A percentile compares a stretch with the other conserved stretches of the same genome.
Evolutionary conservation across 2,797 vertebrate genomes (phyloP).

Genomic region (Periophthalmus magnuspinnatus): DNA sequence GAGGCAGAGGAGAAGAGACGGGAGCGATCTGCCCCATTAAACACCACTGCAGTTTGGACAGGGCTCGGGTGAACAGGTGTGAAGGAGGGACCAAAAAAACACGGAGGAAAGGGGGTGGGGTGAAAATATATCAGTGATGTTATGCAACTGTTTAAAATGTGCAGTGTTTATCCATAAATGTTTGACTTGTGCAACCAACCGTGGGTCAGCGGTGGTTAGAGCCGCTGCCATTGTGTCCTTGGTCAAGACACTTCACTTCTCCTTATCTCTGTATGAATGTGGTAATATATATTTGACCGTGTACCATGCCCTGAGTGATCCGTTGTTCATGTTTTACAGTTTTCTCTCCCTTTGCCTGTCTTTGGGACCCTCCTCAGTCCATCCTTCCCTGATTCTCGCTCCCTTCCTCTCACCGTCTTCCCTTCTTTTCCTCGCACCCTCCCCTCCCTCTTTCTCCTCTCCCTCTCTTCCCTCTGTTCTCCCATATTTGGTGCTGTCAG

Average conservation of each 20-base stretch:
- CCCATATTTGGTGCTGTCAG: slow-evolving; percentile 35
- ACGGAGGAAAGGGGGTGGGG: not conserved
- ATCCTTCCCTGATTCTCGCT: too few species aligned
- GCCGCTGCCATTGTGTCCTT: not conserved
- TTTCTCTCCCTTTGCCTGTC: too few species aligned
- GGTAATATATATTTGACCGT: too few species aligned
- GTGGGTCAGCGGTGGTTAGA: too few species aligned
- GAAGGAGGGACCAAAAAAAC: not conserved
- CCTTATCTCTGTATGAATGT: too few species aligned
- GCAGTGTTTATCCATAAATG: too few species aligned
- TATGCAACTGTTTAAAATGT: not conserved
- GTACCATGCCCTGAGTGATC: too few species aligned
- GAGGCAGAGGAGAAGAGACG: slow-evolving; percentile 22
- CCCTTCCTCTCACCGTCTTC: too few species aligned
- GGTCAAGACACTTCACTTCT: not conserved
- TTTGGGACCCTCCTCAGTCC: too few species aligned
- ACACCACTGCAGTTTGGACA: slow-evolving; percentile 56
- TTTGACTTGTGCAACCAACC: too few species aligned
- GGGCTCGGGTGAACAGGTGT: slow-evolving; percentile 73
- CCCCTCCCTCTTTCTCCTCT: not conserved
- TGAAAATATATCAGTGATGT: not conserved
- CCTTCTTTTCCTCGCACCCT: too few species aligned
- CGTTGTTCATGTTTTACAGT: too few species aligned
- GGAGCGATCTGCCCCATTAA: slow-evolving; percentile 83
- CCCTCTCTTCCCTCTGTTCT: not conserved